Evolutionary conservation across 2,888 invertebrate species (phyloP).

Genomic region (Gibbula magus): DNA sequence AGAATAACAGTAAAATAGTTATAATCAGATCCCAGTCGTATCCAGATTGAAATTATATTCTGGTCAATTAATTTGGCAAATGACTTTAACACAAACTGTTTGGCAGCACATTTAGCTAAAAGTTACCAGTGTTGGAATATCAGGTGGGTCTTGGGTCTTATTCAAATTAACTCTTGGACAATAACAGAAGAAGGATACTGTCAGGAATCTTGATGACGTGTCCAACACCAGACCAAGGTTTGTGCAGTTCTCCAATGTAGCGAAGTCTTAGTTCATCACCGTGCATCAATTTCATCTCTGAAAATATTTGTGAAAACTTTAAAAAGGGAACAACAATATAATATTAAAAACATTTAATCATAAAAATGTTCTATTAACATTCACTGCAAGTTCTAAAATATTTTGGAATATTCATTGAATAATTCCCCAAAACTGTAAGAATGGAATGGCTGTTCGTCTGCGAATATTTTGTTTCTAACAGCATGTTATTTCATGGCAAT

Average conservation of each 20-base stretch:
- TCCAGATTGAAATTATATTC: not conserved
- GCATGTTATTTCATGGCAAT: not conserved
- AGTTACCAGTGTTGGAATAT: not conserved
- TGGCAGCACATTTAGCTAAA: not conserved
- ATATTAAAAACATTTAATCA: not conserved
- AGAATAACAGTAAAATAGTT: not conserved
- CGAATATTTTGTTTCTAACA: not conserved
- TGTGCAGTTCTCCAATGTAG: constrained; percentile 91
- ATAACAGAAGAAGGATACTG: constrained; percentile 72
- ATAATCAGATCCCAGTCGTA: not conserved
- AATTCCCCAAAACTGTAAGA: not conserved
- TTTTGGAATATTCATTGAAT: not conserved
- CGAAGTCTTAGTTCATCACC: constrained; percentile 96
- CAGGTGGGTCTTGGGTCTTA: no score
- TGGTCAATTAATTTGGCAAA: not conserved
- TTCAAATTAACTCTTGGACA: not conserved
- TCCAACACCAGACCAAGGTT: constrained; percentile 97
- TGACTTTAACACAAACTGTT: not conserved
- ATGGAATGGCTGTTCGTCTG: not conserved
- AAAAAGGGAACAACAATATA: not conserved
- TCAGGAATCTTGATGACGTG: constrained; percentile 89
- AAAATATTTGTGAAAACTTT: constrained; percentile 17
- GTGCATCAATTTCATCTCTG: constrained; percentile 98
- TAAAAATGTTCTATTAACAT: not conserved
- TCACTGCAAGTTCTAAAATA: not conserved